Conservation (phyloP, 2,113 vertebrate genomes). For the Boleophthalmus pectinirostris region DNA sequence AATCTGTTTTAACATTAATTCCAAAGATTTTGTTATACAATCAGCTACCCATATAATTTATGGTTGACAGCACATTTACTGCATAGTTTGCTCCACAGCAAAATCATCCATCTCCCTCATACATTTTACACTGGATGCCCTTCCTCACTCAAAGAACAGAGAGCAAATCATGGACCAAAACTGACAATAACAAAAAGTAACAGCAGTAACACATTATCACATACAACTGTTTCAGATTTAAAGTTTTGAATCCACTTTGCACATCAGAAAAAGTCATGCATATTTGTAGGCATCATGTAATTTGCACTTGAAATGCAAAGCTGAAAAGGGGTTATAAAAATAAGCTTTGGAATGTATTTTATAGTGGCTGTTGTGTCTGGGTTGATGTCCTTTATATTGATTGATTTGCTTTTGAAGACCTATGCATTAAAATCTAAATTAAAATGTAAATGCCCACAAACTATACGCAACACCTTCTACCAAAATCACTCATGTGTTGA, state of each 20-base stretch:
- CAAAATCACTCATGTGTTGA: conserved; percentile 9
- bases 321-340: not conserved
- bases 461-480: conserved; percentile 8
- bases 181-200: not conserved
- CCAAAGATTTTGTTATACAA: not conserved
- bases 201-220: not conserved
- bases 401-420: conserved; percentile 7
- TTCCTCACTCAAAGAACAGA: not conserved
- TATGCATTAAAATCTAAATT: not conserved
- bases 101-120: too few relatives aligned
- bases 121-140: not conserved
- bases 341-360: not conserved
- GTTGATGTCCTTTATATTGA: conserved; percentile 5
- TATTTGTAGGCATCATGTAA: not conserved
- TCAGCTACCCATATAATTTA: not conserved
- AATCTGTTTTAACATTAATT: not conserved
- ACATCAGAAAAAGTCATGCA: not conserved
- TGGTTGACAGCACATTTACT: too few relatives aligned
- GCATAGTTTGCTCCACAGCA: too few relatives aligned
- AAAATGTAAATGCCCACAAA: conserved; percentile 7
- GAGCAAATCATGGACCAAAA: too few relatives aligned
- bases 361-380: not conserved
- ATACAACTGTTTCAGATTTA: too few relatives aligned
- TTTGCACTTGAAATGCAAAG: not conserved
- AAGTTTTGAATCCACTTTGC: not conserved